phyloP scores from a whole-genome alignment of 92 coral and sea anemone species.

The Pocillopora meandrina region DNA sequence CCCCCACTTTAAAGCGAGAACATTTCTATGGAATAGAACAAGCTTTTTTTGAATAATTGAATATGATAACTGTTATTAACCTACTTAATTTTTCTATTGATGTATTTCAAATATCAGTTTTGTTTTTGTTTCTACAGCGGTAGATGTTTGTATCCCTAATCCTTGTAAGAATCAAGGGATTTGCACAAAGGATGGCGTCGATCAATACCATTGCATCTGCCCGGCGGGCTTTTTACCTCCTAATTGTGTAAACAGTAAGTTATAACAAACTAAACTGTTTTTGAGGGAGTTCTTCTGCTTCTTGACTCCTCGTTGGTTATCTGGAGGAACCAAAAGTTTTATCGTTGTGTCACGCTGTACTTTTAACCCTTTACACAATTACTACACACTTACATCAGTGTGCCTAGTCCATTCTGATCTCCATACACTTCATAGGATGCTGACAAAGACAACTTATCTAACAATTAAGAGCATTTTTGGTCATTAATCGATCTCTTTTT shows the following conservation, averaged over 20 bases:
- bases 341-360: too few relatives aligned
- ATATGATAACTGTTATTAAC: not conserved
- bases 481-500: too few relatives aligned
- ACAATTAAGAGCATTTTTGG: too few relatives aligned
- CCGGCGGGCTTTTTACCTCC: constrained; percentile 52
- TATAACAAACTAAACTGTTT: not conserved
- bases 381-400: too few relatives aligned
- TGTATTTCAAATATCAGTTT: not conserved
- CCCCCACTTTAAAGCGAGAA: too few relatives aligned
- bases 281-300: not conserved
- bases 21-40: too few relatives aligned
- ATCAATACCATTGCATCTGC: constrained; percentile 65
- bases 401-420: too few relatives aligned
- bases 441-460: too few relatives aligned
- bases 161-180: constrained; percentile 84
- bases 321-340: not conserved
- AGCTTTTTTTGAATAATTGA: too few relatives aligned
- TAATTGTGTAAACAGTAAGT: constrained; percentile 67
- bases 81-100: not conserved
- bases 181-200: constrained; percentile 45
- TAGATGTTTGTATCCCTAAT: constrained; percentile 60
- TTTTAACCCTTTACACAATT: too few relatives aligned
- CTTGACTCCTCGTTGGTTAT: not conserved
- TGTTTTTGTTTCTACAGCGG: not conserved
- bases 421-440: too few relatives aligned